Conservation (phyloP, 2,888 invertebrate species). For the Lepidochitona cinerea region DNA sequence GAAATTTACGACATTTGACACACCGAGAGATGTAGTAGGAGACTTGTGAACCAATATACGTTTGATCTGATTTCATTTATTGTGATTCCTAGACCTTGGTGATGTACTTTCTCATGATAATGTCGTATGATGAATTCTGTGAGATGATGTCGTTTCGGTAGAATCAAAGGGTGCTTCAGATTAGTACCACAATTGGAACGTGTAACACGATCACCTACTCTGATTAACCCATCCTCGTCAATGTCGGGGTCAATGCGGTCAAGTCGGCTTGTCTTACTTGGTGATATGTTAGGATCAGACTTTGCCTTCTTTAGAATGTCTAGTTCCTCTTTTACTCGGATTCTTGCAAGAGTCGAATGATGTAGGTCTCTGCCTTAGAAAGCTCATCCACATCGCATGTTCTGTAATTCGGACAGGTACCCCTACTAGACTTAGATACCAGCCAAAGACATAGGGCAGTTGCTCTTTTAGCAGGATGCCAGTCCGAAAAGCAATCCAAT, state of each 20-base stretch:
- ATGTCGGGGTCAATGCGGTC: conserved; percentile 31
- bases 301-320: background rate
- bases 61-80: too few species aligned
- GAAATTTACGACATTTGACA: too few species aligned
- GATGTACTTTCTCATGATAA: too few species aligned
- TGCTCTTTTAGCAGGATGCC: background rate
- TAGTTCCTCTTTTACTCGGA: background rate
- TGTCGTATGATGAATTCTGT: conserved; percentile 28
- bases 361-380: background rate
- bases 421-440: background rate
- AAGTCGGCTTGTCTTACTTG: background rate
- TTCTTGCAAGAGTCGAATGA: background rate
- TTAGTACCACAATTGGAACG: conserved; percentile 9
- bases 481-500: background rate
- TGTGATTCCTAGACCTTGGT: too few species aligned
- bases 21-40: too few species aligned
- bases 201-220: conserved; percentile 39
- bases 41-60: conserved; percentile 24
- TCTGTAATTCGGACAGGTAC: background rate
- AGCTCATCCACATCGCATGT: background rate
- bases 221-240: conserved; percentile 28
- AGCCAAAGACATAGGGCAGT: background rate
- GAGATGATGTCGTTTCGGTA: conserved; percentile 33
- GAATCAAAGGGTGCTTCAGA: conserved; percentile 34
- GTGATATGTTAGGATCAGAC: background rate